These are phyloP conservation scores for Seriola rivoliana DNA, from an alignment of 2,113 vertebrate genomes.

Conservation along the genomic window DNA sequence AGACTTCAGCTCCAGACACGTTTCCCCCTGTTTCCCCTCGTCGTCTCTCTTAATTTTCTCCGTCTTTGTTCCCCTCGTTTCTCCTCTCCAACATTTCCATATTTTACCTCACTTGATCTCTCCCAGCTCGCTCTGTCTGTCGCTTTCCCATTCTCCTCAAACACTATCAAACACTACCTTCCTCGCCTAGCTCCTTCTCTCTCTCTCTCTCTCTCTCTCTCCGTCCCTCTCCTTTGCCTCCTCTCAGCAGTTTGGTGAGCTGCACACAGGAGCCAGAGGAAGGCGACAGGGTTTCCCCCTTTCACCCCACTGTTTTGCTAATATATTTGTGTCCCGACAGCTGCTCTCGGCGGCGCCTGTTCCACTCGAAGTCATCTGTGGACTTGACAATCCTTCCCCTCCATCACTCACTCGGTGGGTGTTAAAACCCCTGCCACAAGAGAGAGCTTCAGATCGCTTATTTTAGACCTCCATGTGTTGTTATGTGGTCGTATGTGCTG, in stretches of 20 bases:
- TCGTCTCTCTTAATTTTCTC: too few relatives aligned
- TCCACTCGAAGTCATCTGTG: constrained; percentile 27
- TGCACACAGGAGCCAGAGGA: constrained; percentile 14
- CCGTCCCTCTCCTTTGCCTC: too few relatives aligned
- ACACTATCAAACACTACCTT: background rate
- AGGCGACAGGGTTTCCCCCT: constrained; percentile 38
- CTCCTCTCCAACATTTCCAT: background rate
- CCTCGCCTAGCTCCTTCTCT: background rate
- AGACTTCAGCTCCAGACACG: too few relatives aligned
- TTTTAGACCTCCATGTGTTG: background rate
- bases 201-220: background rate
- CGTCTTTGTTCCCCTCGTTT: background rate
- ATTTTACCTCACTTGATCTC: constrained; percentile 9
- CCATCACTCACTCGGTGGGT: constrained; percentile 47
- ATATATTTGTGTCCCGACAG: constrained; percentile 62
- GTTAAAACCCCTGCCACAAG: constrained; percentile 22
- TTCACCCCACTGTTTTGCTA: constrained; percentile 55
- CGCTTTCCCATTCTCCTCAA: background rate
- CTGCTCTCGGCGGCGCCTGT: constrained; percentile 39
- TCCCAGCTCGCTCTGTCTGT: background rate
- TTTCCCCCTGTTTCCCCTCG: too few relatives aligned
- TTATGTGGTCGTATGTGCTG: background rate
- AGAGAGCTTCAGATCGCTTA: constrained; percentile 10
- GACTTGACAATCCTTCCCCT: constrained; percentile 44
- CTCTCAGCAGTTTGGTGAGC: background rate